phyloP scores from a whole-genome alignment of 2,888 invertebrate species.

The Crematogaster levior region DNA sequence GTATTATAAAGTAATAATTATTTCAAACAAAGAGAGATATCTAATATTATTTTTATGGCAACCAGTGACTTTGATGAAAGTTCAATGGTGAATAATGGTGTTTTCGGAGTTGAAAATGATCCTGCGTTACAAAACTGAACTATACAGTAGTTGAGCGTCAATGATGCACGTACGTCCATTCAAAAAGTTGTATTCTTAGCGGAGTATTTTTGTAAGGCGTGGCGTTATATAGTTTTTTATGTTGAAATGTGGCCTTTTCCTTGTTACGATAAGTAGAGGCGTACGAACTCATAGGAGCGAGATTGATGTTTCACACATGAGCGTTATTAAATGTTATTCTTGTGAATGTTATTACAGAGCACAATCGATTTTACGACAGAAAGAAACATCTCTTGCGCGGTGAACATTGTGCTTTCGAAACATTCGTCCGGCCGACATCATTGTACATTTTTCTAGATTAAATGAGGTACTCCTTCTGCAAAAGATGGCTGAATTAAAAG shows the following conservation, averaged over 20 bases:
- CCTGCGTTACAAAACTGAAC: neutral
- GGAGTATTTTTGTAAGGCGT: constrained; percentile 69
- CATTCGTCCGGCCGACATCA: constrained; percentile 73
- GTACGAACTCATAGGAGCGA: constrained; percentile 55
- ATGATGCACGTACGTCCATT: constrained; percentile 61
- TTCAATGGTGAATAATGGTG: neutral
- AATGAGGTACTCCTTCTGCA: constrained; percentile 43
- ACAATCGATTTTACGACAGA: constrained; percentile 73
- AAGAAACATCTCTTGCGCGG: constrained; percentile 73
- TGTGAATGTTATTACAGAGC: constrained; percentile 72
- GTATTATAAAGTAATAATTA: neutral
- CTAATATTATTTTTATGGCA: neutral
- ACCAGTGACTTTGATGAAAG: neutral
- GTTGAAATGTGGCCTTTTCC: constrained; percentile 64
- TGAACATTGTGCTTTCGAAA: constrained; percentile 69
- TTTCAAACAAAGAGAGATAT: neutral
- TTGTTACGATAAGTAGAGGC: constrained; percentile 77
- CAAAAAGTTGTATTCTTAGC: constrained; percentile 66
- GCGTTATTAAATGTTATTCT: constrained; percentile 67
- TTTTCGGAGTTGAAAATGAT: constrained; percentile 30
- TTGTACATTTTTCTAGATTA: constrained; percentile 78
- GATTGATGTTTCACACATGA: constrained; percentile 57
- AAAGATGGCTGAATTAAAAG: constrained; percentile 37
- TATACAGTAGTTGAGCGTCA: constrained; percentile 43
- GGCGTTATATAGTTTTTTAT: constrained; percentile 67